These are phyloP conservation scores for Balaeniceps rex DNA, from an alignment of 2,113 vertebrate genomes.

Conservation along the genomic window DNA sequence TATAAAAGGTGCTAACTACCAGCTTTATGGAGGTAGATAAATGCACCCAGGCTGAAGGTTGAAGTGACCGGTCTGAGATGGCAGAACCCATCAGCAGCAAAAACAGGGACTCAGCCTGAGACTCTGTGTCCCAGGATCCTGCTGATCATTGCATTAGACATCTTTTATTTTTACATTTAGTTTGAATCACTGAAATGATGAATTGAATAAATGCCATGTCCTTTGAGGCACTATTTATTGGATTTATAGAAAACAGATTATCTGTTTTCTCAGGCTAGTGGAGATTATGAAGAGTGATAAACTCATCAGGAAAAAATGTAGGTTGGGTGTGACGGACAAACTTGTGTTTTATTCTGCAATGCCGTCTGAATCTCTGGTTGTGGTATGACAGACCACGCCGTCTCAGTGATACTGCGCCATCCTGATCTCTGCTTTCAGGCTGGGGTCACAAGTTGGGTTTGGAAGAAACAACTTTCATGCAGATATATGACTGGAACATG, in stretches of 20 bases:
- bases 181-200: background rate
- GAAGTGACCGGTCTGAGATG: background rate
- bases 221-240: background rate
- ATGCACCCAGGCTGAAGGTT: background rate
- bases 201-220: background rate
- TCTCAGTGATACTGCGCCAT: background rate
- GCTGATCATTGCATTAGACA: background rate
- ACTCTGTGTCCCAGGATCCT: background rate
- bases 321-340: slow-evolving; percentile 20
- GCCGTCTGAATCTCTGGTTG: background rate
- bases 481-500: background rate
- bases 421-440: background rate
- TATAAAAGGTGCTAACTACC: background rate
- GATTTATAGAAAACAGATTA: slow-evolving; percentile 4
- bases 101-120: background rate
- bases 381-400: background rate
- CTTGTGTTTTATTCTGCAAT: background rate
- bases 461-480: background rate
- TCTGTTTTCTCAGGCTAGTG: background rate
- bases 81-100: background rate
- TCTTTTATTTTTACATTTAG: background rate
- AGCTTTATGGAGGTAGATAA: background rate
- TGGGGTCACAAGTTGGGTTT: background rate
- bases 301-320: slow-evolving; percentile 35
- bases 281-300: background rate